Base-by-base conservation (phyloP, 2,888 invertebrate species). In the Pegoplata infirma region DNA sequence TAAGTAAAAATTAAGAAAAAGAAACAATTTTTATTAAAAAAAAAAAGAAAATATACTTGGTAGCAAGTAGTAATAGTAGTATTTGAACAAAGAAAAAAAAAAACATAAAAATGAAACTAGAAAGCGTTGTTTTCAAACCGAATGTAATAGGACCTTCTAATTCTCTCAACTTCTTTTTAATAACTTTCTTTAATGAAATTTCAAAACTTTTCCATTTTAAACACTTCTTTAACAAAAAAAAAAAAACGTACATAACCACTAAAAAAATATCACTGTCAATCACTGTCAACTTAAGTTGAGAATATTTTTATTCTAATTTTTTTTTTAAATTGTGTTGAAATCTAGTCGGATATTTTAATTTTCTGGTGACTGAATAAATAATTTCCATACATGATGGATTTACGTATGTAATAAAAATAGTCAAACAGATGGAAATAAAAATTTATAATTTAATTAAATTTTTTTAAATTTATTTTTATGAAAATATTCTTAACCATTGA, bases 61-160 rank as follows among this genome's bases (percentile, higher is more conserved):
- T 40, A 40, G n/a, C 12, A n/a, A 68, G 63, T 55, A 77, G 68
- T 53, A 69, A 32, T 56, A 25, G 55, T 75, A 75, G 61, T 63
- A 49, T 68, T 23, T 17, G 51, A n/a, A n/a, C n/a, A 67, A 51
- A 59, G 49, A 64, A 61, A 55, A 14, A 56, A 32, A 56, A 59
- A 64, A 32, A 40, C 17, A 58, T 36, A 67, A 49, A 46, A 64
- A 55, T 55, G 28, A 49, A 47, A 47, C 56, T n/a, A n/a, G 40
- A 69, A 61, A 47, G 76, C 72, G 72, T 76, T 76, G 66, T 72
- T 61, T 67, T 59, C 64, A 51, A 51, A 59, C n/a, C 36, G 28
- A 69, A 69, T 64, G 51, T 44, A 46, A 47, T 19, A 49, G n/a
- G 55, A 68, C 61, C 25, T 63, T 32, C 10, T 17, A 17, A 32